Evolutionary conservation across 1,140 invertebrate species (phyloP).

Genomic region (Drosophila grimshawi): DNA sequence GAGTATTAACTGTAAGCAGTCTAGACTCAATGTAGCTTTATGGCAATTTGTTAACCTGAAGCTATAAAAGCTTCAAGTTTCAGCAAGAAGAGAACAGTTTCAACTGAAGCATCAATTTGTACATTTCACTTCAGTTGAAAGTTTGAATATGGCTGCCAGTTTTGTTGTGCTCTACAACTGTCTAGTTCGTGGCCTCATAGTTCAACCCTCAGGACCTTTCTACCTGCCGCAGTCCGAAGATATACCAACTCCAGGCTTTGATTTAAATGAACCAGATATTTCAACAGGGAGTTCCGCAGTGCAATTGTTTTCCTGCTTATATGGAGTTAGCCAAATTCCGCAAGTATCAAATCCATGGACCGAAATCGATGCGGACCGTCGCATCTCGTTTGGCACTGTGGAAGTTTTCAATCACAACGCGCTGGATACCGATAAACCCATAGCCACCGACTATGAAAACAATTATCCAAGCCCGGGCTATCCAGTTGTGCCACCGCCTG

Average conservation of each 20-base stretch:
- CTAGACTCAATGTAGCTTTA: constrained; percentile 9
- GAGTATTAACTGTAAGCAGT: constrained; percentile 13
- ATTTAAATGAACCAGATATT: not conserved
- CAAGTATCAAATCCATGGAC: not conserved
- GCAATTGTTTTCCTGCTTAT: constrained; percentile 1
- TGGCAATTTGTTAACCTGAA: not conserved
- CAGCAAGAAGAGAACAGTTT: constrained; percentile 4
- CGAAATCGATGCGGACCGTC: constrained; percentile 6
- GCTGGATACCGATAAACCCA: not conserved
- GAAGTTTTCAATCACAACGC: not conserved
- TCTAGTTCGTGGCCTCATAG: constrained; percentile 5
- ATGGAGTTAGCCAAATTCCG: not conserved
- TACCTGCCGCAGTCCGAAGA: not conserved
- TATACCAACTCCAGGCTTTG: not conserved
- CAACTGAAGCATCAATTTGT: not conserved
- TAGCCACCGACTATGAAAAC: not conserved
- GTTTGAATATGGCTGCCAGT: constrained; percentile 6
- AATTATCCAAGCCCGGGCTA: not conserved
- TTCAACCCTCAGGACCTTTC: not conserved
- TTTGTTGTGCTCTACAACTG: constrained; percentile 26
- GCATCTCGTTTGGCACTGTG: not conserved
- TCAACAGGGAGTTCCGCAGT: not conserved
- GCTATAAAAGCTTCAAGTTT: constrained; percentile 17
- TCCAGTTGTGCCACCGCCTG: not conserved
- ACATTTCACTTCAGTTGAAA: not conserved